Evolutionary conservation across 2,797 vertebrate species (phyloP), one percentile per base, ranked within the genome.

Genomic region (Melanotaenia parkinsoni): DNA sequence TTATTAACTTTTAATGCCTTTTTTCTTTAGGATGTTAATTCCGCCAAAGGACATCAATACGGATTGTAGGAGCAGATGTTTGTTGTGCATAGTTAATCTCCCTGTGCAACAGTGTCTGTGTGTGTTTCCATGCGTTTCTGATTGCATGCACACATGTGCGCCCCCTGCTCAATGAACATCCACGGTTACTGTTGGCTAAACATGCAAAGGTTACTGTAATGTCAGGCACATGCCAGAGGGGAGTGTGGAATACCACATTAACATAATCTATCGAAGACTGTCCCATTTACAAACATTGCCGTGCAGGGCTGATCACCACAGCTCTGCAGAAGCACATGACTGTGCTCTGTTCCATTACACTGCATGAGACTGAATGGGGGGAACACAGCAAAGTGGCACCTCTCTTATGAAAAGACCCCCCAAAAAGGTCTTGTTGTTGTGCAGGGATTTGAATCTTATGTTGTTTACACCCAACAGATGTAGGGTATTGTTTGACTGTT

Each of bases 171-270:
- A 79, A 93, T 94, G 92, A 93, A 93, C 93, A 91, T 85, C 91
- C 86, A 85, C 80, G 87, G 85, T 84, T 87, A 90, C 86, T 91
- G 91, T 89, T 93, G 88, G 91, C 91, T 92, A 90, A 93, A 93
- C 90, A 92, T 86, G 84, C 83, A 93, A 93, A 94, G 93, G 93
- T 94, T 94, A 93, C 88, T 93, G 88, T 94, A 94, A 94, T 94
- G 92, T 93, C 93, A 95, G 88, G 84, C 83, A 65, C 87, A 87
- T 89, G 91, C 91, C 92, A 93, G 76, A 88, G 89, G 92, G 83
- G 80, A 86, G 89, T 83, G 91, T 89, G 90, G 91, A 93, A 95
- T 93, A 94, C 91, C 84, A 90, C 92, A 92, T 95, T 94, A 91
- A 63, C 93, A 94, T 95, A 94, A 95, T 95, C 94, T 88, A 95